Conservation (phyloP, 2,888 invertebrate species). For the Seira sanloemensis region DNA sequence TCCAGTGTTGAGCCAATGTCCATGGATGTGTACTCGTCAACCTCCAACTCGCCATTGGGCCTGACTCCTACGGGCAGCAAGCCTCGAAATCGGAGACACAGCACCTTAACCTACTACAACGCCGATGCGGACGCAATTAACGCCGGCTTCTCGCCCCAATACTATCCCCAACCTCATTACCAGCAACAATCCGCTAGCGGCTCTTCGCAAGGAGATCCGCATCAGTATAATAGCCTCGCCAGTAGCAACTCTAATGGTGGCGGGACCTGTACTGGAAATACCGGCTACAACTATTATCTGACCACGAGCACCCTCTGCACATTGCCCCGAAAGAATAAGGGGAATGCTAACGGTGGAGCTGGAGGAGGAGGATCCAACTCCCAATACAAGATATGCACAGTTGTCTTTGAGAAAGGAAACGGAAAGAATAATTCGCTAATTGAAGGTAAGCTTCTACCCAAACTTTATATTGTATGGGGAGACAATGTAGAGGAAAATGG, state of each 20-base stretch:
- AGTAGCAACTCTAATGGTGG: background rate
- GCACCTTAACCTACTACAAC: conserved; percentile 71
- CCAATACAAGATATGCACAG: conserved; percentile 69
- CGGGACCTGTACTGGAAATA: background rate
- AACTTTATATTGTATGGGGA: background rate
- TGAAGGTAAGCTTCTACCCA: conserved; percentile 82
- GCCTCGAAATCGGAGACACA: conserved; percentile 65
- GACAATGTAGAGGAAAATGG: background rate
- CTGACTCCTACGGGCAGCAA: background rate
- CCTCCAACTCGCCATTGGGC: background rate
- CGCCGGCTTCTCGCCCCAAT: conserved; percentile 39
- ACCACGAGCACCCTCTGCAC: conserved; percentile 71
- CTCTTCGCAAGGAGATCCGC: background rate
- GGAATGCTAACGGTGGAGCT: background rate
- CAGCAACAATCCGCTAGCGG: conserved; percentile 25
- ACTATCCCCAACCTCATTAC: conserved; percentile 55
- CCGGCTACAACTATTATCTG: conserved; percentile 69
- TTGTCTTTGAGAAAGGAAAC: conserved; percentile 82
- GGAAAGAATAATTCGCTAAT: conserved; percentile 88
- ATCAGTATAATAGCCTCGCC: background rate
- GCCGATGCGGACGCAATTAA: conserved; percentile 72
- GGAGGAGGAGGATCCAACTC: background rate
- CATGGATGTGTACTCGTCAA: conserved; percentile 5
- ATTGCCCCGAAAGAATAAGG: conserved; percentile 68
- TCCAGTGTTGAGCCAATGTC: conserved; percentile 41